Percentiles rank a stretch among this genome's conserved stretches.
Conservation (phyloP, 2,888 invertebrate genomes). For the Callyntrura guangdongensis region DNA sequence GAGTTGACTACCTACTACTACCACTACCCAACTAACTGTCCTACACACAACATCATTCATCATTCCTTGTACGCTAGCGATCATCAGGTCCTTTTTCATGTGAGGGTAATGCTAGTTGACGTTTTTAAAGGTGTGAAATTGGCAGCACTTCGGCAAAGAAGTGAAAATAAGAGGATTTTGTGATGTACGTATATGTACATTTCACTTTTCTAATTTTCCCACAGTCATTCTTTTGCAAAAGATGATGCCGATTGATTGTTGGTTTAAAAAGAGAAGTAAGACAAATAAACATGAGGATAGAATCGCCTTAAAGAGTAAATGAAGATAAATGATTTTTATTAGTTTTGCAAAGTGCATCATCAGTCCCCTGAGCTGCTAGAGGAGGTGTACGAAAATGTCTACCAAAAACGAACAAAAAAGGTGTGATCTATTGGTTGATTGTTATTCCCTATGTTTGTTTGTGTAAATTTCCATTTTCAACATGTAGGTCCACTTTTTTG, state of each 20-base stretch:
- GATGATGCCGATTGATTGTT: constrained; percentile 27
- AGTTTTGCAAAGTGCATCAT: background rate
- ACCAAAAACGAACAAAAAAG: background rate
- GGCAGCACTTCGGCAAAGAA: constrained; percentile 30
- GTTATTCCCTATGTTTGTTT: constrained; percentile 10
- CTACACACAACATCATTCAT: background rate
- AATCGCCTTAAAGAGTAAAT: background rate
- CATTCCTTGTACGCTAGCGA: background rate
- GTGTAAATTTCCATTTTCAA: background rate
- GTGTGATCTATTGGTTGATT: constrained; percentile 28
- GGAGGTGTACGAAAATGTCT: background rate
- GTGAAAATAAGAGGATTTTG: constrained; percentile 66
- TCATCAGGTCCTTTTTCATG: background rate
- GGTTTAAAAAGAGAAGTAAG: constrained; percentile 30
- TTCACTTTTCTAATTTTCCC: constrained; percentile 50
- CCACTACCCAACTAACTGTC: background rate
- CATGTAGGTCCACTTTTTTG: constrained; percentile 57
- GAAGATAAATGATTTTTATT: background rate
- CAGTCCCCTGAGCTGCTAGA: background rate
- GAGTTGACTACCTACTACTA: background rate
- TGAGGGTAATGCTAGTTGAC: background rate
- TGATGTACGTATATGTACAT: background rate
- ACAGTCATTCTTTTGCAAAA: constrained; percentile 15
- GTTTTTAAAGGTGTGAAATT: constrained; percentile 69
- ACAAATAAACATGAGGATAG: background rate